A percentile compares a stretch with the other conserved stretches of the same genome.
Conservation (phyloP, 2,888 invertebrate genomes). For the Gibbula magus region DNA sequence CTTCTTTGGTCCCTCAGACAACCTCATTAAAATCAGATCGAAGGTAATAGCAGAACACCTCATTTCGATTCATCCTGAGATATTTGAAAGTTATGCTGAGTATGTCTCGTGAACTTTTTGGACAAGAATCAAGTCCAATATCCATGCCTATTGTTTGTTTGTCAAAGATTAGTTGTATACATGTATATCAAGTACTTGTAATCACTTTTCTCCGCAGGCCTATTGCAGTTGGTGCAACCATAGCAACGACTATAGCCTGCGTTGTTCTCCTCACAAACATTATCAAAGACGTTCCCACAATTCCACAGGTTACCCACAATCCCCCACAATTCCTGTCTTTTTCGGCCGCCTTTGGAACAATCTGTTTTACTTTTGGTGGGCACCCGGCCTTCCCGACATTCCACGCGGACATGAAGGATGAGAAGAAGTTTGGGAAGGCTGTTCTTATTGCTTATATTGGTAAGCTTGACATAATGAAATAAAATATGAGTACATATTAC, state of each 20-base stretch:
- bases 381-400: conserved; percentile 88
- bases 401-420: conserved; percentile 92
- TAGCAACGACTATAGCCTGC: conserved; percentile 81
- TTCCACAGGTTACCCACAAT: conserved; percentile 34
- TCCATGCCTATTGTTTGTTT: too few species aligned
- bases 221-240: conserved; percentile 81
- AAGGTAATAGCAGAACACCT: too few species aligned
- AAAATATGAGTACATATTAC: too few species aligned
- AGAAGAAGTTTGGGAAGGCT: conserved; percentile 83
- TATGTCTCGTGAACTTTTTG: too few species aligned
- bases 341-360: conserved; percentile 83
- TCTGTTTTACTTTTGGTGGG: conserved; percentile 84
- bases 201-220: conserved; percentile 76
- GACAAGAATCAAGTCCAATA: too few species aligned
- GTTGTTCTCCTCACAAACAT: conserved; percentile 81
- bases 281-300: conserved; percentile 77
- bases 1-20: too few species aligned
- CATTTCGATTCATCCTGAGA: too few species aligned
- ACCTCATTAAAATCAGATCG: too few species aligned
- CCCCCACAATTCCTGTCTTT: conserved; percentile 79
- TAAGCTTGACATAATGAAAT: too few species aligned
- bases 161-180: too few species aligned
- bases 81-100: too few species aligned
- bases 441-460: conserved; percentile 83
- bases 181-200: too few species aligned